Evolutionary conservation across 2,888 invertebrate species (phyloP).

Genomic region (Petrolisthes cinctipes): DNA sequence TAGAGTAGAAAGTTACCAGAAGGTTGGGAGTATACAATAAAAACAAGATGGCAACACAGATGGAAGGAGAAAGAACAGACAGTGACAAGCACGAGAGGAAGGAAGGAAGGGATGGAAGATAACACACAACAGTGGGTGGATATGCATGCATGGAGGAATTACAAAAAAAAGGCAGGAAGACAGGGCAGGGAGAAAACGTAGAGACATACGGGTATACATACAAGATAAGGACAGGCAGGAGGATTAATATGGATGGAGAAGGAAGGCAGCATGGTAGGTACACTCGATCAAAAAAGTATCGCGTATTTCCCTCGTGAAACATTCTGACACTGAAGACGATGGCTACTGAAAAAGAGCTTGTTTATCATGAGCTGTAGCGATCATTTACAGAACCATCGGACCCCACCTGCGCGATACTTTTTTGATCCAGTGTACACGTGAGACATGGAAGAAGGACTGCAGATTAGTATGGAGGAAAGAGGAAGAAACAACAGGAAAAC

Average conservation of each 20-base stretch:
- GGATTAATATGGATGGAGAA: not conserved
- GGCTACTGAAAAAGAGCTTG: too few relatives aligned
- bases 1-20: too few relatives aligned
- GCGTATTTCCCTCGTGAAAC: too few relatives aligned
- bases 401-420: too few relatives aligned
- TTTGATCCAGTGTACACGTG: too few relatives aligned
- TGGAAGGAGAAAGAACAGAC: not conserved
- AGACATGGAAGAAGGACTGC: not conserved
- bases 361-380: too few relatives aligned
- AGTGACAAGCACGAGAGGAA: not conserved
- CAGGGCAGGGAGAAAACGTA: not conserved
- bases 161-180: not conserved
- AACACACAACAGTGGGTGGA: not conserved
- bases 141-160: not conserved
- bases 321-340: too few relatives aligned
- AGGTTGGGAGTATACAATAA: too few relatives aligned
- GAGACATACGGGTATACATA: not conserved
- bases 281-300: too few relatives aligned
- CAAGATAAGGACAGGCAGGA: constrained; percentile 1
- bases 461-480: not conserved
- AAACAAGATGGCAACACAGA: too few relatives aligned
- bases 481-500: not conserved
- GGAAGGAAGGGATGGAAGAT: not conserved
- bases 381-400: too few relatives aligned
- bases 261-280: not conserved